Evolutionary conservation across 2,888 invertebrate species (phyloP).

Genomic region (Tillus elongatus): DNA sequence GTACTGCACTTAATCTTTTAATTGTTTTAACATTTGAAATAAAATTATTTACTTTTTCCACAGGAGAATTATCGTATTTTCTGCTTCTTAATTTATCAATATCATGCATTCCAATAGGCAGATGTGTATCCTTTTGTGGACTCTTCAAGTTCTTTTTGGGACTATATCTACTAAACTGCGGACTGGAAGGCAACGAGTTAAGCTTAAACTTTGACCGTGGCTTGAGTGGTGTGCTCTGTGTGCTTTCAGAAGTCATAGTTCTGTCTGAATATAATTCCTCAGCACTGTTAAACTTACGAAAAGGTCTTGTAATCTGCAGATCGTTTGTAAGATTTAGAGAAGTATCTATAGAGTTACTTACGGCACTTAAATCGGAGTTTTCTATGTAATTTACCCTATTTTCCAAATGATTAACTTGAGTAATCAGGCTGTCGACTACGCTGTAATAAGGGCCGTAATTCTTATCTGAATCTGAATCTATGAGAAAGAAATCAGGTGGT

Average conservation of each 20-base stretch:
- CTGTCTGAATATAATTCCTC: no score
- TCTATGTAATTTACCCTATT: constrained; percentile 45
- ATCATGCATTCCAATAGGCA: no score
- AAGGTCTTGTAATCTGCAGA: no score
- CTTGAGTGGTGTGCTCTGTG: constrained; percentile 39
- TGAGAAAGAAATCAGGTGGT: constrained; percentile 62
- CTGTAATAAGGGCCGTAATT: constrained; percentile 36
- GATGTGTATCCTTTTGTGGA: no score
- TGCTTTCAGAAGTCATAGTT: constrained; percentile 27
- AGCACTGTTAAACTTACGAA: no score
- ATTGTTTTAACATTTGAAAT: constrained; percentile 36
- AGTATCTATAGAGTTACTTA: constrained; percentile 25
- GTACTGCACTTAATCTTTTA: constrained; percentile 26
- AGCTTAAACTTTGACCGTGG: constrained; percentile 30
- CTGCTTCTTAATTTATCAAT: no score
- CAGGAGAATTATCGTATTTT: no score
- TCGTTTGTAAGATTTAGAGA: constrained; percentile 13
- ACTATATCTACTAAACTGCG: constrained; percentile 24
- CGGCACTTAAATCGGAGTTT: constrained; percentile 31
- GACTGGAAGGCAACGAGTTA: constrained; percentile 34
- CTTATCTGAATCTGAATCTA: constrained; percentile 35
- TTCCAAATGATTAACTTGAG: constrained; percentile 52
- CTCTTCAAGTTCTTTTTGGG: no score
- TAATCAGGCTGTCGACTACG: constrained; percentile 54
- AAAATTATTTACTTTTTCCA: constrained; percentile 38